phyloP scores from a whole-genome alignment of 1,140 invertebrate genomes.

The Drosophila jambulina region DNA sequence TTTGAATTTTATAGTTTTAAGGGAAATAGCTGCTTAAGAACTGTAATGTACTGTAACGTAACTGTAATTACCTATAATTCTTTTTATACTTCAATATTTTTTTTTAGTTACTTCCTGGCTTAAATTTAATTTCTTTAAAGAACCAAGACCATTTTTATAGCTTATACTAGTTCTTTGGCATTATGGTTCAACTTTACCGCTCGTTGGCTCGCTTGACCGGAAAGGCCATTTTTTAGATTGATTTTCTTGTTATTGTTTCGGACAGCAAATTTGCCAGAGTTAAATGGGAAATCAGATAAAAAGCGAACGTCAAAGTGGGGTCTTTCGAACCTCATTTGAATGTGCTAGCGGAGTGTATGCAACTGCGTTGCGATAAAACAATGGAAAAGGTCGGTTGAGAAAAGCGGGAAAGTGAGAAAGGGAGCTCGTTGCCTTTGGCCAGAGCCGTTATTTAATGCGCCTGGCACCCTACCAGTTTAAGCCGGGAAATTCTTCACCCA shows the following conservation, averaged over 20 bases:
- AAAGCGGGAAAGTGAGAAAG: background rate
- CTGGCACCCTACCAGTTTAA: constrained; percentile 4
- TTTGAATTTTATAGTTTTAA: background rate
- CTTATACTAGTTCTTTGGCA: background rate
- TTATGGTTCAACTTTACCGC: background rate
- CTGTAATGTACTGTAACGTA: too few relatives aligned
- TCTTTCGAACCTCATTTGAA: constrained; percentile 4
- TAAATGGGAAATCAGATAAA: constrained; percentile 68
- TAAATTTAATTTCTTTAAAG: background rate
- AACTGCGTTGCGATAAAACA: constrained; percentile 11
- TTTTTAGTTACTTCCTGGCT: background rate
- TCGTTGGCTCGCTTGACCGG: background rate
- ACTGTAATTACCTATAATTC: rapidly evolving
- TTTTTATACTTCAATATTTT: background rate
- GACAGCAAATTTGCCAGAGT: constrained; percentile 8
- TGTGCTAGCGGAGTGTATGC: background rate
- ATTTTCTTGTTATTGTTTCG: constrained; percentile 30
- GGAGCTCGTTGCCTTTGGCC: background rate
- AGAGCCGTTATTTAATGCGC: constrained; percentile 53
- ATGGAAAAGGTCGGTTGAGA: background rate
- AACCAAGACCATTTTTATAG: background rate
- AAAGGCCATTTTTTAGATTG: constrained; percentile 34
- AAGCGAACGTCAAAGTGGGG: constrained; percentile 1
- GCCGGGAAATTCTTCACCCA: constrained; percentile 27
- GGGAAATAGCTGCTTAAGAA: background rate